Conservation (phyloP, 1,140 invertebrate species). For the Cydia pomonella region DNA sequence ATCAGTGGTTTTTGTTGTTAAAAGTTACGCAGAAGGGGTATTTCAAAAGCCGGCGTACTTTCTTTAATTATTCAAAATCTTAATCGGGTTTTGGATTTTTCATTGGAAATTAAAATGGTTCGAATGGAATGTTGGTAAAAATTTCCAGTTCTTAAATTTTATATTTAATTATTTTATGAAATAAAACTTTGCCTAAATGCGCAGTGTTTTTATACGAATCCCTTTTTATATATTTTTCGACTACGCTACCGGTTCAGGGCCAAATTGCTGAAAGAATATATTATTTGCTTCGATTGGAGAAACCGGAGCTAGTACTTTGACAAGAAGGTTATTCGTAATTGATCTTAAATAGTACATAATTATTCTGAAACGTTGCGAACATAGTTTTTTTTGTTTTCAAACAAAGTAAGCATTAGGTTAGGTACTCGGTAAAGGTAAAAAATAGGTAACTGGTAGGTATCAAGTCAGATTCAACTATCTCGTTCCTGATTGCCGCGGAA, state of each 20-base stretch:
- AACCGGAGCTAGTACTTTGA: too few species aligned
- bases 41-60: conserved; percentile 9
- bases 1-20: conserved; percentile 16
- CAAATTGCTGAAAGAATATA: too few species aligned
- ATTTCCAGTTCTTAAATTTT: not conserved
- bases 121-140: not conserved
- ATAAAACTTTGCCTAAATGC: not conserved
- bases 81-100: conserved; percentile 3
- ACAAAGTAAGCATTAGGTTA: too few species aligned
- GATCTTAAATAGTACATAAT: too few species aligned
- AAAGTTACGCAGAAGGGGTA: not conserved
- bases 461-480: not conserved
- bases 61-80: conserved; percentile 18
- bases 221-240: too few species aligned
- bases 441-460: not conserved
- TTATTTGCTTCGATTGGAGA: too few species aligned
- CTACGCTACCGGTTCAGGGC: too few species aligned
- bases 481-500: not conserved
- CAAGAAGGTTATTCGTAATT: too few species aligned
- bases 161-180: not conserved
- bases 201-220: not conserved
- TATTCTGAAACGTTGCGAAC: too few species aligned
- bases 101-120: not conserved
- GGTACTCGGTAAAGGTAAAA: not conserved
- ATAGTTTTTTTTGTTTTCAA: too few species aligned